Evolutionary conservation across 2,888 invertebrate species (phyloP).

Genomic region (Drosophila imparisetae): DNA sequence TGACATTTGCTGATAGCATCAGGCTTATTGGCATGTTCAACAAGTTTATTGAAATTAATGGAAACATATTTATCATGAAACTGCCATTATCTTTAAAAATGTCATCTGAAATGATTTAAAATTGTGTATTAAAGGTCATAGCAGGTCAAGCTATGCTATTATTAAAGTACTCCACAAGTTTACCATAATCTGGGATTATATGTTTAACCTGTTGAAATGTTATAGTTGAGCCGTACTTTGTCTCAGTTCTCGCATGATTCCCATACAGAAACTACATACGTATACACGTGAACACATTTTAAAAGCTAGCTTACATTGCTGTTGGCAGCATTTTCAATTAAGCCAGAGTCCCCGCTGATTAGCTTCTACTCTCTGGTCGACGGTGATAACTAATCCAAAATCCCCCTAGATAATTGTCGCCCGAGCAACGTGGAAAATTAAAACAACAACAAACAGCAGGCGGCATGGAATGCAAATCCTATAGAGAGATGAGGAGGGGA

Average conservation of each 20-base stretch:
- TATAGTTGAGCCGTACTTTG: background rate
- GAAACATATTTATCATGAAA: background rate
- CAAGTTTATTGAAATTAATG: background rate
- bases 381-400: constrained; percentile 50
- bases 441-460: constrained; percentile 47
- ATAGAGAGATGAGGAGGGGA: background rate
- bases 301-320: constrained; percentile 10
- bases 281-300: constrained; percentile 14
- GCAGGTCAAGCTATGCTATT: background rate
- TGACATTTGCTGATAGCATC: background rate
- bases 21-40: background rate
- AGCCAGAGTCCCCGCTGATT: constrained; percentile 56
- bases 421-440: constrained; percentile 50
- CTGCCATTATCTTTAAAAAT: background rate
- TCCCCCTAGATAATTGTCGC: constrained; percentile 48
- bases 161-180: background rate
- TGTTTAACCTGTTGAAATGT: background rate
- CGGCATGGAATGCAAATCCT: constrained; percentile 21
- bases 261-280: background rate
- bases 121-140: background rate
- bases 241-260: background rate
- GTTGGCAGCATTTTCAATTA: constrained; percentile 62
- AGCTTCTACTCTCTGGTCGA: constrained; percentile 25
- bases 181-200: background rate
- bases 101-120: background rate